Conservation (phyloP, 2,888 invertebrate genomes). For the Drosophila gaucha region DNA sequence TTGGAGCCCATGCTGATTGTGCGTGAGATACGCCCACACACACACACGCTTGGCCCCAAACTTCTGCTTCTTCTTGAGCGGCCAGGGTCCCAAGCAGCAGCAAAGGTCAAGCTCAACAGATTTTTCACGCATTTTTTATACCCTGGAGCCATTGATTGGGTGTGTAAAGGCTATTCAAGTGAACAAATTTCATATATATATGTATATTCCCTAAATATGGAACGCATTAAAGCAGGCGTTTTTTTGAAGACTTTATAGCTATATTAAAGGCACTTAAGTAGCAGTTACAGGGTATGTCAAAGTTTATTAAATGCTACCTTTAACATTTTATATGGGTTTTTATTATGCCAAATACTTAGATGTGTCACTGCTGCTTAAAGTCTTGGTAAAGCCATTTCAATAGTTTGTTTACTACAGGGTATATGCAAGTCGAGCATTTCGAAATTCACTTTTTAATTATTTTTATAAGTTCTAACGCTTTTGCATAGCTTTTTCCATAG, state of each 20-base stretch:
- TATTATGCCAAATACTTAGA: no score
- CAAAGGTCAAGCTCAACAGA: slow-evolving; percentile 30
- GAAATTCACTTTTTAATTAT: background rate
- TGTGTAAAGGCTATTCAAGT: no score
- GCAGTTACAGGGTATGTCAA: background rate
- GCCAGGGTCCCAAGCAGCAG: background rate
- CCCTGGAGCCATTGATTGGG: slow-evolving; percentile 8
- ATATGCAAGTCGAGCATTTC: background rate
- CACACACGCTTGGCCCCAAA: slow-evolving; percentile 1
- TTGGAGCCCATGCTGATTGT: slow-evolving; percentile 48
- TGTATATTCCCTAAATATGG: background rate
- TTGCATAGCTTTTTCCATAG: no score
- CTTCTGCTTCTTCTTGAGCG: background rate
- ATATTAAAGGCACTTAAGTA: no score
- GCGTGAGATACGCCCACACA: slow-evolving; percentile 43
- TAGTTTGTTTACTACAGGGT: no score
- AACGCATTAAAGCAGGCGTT: background rate
- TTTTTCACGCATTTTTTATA: slow-evolving; percentile 20
- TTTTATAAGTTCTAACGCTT: background rate
- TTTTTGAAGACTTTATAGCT: background rate
- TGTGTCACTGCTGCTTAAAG: no score
- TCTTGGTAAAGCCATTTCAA: no score
- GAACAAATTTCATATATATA: slow-evolving; percentile 4
- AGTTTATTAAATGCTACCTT: background rate
- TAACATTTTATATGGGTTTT: no score